These are phyloP conservation scores for Clusia tigrina DNA, from an alignment of 2,888 invertebrate species.

Conservation along the genomic window DNA sequence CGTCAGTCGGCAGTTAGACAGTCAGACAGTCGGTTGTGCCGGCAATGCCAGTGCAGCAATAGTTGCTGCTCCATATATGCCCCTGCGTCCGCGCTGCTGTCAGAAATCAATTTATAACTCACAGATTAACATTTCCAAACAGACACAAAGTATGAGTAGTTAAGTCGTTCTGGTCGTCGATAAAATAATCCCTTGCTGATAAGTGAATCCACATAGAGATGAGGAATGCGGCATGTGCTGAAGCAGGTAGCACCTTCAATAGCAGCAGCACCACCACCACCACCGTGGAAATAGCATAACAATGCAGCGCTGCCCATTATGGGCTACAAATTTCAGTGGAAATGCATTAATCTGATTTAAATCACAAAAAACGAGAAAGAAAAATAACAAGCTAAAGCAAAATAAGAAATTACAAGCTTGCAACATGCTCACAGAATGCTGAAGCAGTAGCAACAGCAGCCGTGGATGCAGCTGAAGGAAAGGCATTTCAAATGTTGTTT, in stretches of 20 bases:
- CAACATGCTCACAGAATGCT: neutral
- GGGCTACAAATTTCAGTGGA: no score
- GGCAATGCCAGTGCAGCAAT: neutral
- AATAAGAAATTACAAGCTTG: constrained; percentile 3
- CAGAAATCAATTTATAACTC: neutral
- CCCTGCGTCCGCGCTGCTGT: neutral
- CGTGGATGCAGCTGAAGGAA: neutral
- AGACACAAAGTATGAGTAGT: constrained; percentile 6
- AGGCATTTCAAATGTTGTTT: neutral
- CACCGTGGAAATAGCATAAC: neutral
- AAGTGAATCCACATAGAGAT: neutral
- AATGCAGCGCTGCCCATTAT: no score
- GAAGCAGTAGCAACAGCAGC: neutral
- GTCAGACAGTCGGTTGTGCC: neutral
- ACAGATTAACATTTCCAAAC: constrained; percentile 7
- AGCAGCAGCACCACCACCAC: neutral
- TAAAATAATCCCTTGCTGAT: no score
- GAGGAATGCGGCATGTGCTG: neutral
- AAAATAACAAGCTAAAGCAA: neutral
- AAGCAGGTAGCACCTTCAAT: neutral
- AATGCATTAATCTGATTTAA: constrained; percentile 6
- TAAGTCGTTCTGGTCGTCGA: neutral
- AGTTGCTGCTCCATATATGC: neutral
- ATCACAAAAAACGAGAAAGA: neutral
- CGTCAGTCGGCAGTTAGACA: neutral